Evolutionary conservation across 2,888 invertebrate genomes (phyloP).

Genomic region (Osedax frankpressi): DNA sequence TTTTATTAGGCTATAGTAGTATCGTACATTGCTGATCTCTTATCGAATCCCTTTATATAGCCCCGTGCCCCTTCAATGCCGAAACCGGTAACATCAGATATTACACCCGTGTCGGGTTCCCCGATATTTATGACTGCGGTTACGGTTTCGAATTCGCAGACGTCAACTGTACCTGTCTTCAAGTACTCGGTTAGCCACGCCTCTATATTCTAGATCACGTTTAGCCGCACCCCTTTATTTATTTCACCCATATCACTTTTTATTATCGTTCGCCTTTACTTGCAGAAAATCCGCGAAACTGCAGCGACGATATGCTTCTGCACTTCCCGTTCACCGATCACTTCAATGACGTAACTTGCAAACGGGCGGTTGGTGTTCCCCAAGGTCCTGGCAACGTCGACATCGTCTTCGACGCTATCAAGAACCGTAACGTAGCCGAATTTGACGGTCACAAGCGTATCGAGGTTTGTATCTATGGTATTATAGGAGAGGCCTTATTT

Average conservation of each 20-base stretch:
- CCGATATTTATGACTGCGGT: not conserved
- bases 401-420: not conserved
- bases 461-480: constrained; percentile 1
- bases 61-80: not conserved
- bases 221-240: no score
- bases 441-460: not conserved
- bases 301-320: not conserved
- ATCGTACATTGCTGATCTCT: no score
- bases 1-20: no score
- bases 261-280: not conserved
- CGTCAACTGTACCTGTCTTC: not conserved
- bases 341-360: constrained; percentile 3
- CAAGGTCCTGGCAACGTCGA: not conserved
- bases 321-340: constrained; percentile 1
- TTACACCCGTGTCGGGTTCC: not conserved
- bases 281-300: not conserved
- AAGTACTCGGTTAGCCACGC: no score
- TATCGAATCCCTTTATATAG: no score
- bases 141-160: not conserved
- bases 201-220: no score
- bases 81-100: not conserved
- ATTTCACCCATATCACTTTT: no score
- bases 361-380: not conserved
- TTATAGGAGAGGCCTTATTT: no score
- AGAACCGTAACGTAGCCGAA: not conserved